Evolutionary conservation across 1,140 invertebrate species (phyloP), one percentile per base, ranked within the genome.

Genomic region (Saccostrea echinata): DNA sequence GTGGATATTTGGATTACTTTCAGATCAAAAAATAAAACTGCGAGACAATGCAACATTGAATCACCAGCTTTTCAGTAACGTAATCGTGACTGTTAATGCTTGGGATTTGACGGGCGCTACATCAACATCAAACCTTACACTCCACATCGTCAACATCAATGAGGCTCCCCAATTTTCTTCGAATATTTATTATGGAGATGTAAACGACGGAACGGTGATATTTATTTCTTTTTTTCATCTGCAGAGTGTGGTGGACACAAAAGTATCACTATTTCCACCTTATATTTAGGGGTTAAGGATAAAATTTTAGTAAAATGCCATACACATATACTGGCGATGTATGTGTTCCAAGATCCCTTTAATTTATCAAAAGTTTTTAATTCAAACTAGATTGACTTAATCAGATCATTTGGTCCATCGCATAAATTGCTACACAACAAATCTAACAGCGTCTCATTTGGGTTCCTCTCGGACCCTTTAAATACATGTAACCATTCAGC

Each of bases 121-220:
- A 76, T 27, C 30, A 33, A 76, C 68, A 3, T 27, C 68, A 30
- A 76, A 51, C 27, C 81, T 83, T 18, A 83, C 81, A 9, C 18
- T 83, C 33, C 52, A 83, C 24, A 53, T 83, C 18, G 81, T 51
- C 43, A 53, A 83, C 81, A 33, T 83, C 81, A 83, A 83, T n/a
- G 43, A 83, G 16, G 6, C 21, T 3, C 81, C 81, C 1, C 11
- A 1, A 11, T 83, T 83, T 9, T 52, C 81, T 2, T 52, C 81
- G n/a, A 53, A 51, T 30, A 12, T 51, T 21, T 83, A 52, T 27
- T 83, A 52, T 53, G 52, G 35, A 6, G 8, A 83, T 24, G 81
- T 83, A 1, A 16, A 83, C 0, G 81, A 83, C 9, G 81, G 81
- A 53, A 51, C 18, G 81, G 81, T 83, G 30, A 76, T 61, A 21